Evolutionary conservation across 1,140 invertebrate species (phyloP).

Genomic region (Drosophila nigrodunni): DNA sequence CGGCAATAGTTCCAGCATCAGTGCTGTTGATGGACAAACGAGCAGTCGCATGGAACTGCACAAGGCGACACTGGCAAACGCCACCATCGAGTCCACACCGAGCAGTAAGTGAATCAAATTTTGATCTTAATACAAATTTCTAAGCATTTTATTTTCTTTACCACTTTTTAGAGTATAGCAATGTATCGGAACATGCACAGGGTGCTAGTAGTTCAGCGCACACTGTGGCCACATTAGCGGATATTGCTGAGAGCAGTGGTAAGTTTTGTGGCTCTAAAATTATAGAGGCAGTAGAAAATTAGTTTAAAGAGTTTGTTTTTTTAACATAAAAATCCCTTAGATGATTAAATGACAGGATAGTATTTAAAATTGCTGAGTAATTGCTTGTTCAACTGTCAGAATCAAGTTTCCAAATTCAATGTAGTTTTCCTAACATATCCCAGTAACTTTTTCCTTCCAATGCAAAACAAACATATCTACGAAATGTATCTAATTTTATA

Average conservation of each 20-base stretch:
- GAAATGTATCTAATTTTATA: constrained; percentile 10
- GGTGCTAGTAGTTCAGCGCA: constrained; percentile 31
- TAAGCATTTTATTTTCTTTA: neutral
- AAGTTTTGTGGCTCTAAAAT: neutral
- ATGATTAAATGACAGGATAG: no score
- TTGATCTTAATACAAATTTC: neutral
- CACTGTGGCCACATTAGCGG: constrained; percentile 61
- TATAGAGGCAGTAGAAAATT: no score
- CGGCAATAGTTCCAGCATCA: constrained; percentile 31
- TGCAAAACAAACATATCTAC: neutral
- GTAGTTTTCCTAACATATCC: neutral
- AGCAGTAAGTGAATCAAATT: constrained; percentile 48
- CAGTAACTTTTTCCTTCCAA: neutral
- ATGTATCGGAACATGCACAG: constrained; percentile 46
- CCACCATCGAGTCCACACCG: constrained; percentile 60
- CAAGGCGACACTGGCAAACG: constrained; percentile 77
- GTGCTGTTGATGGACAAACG: constrained; percentile 69
- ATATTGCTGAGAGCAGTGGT: constrained; percentile 75
- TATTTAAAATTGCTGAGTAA: neutral
- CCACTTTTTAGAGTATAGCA: constrained; percentile 55
- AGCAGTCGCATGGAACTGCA: constrained; percentile 78
- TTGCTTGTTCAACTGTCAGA: neutral
- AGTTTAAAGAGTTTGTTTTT: no score
- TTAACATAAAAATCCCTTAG: no score
- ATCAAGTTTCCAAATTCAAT: neutral